Percentiles rank a stretch among this genome's conserved stretches.
Evolutionary conservation across 2,113 vertebrate species (phyloP).

Genomic region (Antechinus flavipes): DNA sequence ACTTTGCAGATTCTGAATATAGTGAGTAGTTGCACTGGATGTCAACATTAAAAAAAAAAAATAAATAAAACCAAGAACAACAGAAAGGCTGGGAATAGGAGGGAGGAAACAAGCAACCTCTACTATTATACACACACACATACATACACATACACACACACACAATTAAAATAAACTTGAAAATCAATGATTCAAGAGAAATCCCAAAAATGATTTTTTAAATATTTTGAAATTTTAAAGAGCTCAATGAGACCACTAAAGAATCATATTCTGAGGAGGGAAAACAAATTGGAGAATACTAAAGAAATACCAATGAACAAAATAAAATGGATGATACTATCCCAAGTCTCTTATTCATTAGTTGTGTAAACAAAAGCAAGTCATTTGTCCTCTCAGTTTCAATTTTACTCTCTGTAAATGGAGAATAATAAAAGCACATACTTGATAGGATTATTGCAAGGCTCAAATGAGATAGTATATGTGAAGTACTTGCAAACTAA

Average conservation of each 20-base stretch:
- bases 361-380: background rate
- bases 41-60: background rate
- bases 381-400: background rate
- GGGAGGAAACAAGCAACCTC: too few relatives aligned
- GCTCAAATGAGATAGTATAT: background rate
- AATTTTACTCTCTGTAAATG: background rate
- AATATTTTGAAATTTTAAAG: background rate
- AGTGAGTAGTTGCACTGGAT: background rate
- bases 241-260: background rate
- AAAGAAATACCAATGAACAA: background rate
- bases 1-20: background rate
- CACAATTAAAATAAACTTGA: background rate
- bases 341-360: background rate
- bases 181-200: background rate
- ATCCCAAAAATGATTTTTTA: background rate
- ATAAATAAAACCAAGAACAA: too few relatives aligned
- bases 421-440: background rate
- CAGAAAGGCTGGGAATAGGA: background rate
- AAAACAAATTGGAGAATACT: background rate
- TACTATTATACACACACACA: background rate
- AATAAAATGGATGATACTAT: background rate
- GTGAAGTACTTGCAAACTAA: background rate
- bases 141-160: too few relatives aligned
- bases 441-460: background rate
- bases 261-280: background rate